Evolutionary conservation across 2,888 invertebrate genomes (phyloP).

Genomic region (Rhingia rostrata): DNA sequence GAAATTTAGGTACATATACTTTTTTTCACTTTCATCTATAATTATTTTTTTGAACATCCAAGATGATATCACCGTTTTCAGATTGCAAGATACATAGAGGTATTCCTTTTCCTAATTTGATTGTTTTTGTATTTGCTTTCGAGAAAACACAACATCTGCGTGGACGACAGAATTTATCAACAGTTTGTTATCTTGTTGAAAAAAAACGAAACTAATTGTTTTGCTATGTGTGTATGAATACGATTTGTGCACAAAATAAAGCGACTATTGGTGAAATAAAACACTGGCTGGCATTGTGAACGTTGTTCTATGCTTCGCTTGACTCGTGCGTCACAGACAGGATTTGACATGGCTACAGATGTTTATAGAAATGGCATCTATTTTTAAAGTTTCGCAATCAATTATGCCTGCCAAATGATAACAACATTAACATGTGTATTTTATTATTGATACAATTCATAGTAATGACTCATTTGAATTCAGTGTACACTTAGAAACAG

Average conservation of each 20-base stretch:
- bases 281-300: slow-evolving; percentile 3
- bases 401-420: slow-evolving; percentile 4
- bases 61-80: slow-evolving; percentile 45
- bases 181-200: slow-evolving; percentile 2
- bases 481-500: slow-evolving; percentile 4
- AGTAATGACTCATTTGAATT: slow-evolving; percentile 28
- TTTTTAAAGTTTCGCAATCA: background rate
- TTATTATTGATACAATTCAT: background rate
- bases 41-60: slow-evolving; percentile 20
- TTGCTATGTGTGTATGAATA: background rate
- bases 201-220: background rate
- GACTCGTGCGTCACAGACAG: slow-evolving; percentile 22
- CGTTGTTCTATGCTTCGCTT: background rate
- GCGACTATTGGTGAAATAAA: background rate
- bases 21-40: background rate
- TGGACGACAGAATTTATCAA: slow-evolving; percentile 3
- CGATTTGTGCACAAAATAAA: background rate
- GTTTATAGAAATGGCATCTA: background rate
- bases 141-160: background rate
- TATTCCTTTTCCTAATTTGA: background rate
- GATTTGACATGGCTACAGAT: slow-evolving; percentile 8
- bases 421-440: slow-evolving; percentile 1
- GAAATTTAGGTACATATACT: background rate
- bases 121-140: background rate
- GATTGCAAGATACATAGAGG: background rate